Conservation (phyloP, 2,888 invertebrate species). For the Marronus borbonicus region DNA sequence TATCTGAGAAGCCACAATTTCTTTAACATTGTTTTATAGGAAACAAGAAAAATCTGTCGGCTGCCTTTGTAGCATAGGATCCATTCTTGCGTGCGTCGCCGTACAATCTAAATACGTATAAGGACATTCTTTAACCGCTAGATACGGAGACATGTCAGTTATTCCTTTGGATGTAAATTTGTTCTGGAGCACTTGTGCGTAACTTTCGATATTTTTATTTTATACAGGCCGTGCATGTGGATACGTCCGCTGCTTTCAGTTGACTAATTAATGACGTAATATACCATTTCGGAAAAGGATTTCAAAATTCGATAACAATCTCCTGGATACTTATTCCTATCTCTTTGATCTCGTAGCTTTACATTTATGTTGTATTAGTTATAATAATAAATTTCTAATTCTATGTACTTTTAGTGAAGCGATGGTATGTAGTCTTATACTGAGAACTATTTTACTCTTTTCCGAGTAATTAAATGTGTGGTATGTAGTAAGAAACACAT, state of each 20-base stretch:
- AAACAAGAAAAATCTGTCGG: slow-evolving; percentile 68
- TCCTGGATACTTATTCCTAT: slow-evolving; percentile 15
- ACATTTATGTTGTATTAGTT: background rate
- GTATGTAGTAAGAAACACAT: background rate
- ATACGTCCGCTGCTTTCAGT: slow-evolving; percentile 35
- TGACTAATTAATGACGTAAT: slow-evolving; percentile 41
- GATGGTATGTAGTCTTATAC: background rate
- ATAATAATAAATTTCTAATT: slow-evolving; percentile 9
- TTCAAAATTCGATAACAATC: slow-evolving; percentile 39
- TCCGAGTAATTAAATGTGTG: background rate
- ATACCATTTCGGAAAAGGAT: slow-evolving; percentile 17
- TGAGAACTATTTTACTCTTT: background rate
- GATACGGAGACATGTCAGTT: slow-evolving; percentile 70
- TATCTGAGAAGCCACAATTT: slow-evolving; percentile 64
- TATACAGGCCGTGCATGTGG: slow-evolving; percentile 21
- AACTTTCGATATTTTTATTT: slow-evolving; percentile 58
- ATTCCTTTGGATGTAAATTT: slow-evolving; percentile 71
- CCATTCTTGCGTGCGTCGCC: slow-evolving; percentile 68
- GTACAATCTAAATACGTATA: slow-evolving; percentile 69
- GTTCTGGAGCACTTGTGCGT: slow-evolving; percentile 67
- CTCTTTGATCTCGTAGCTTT: background rate
- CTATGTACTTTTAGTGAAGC: background rate
- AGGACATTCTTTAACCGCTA: slow-evolving; percentile 69
- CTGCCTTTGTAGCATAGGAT: slow-evolving; percentile 68
- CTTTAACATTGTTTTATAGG: slow-evolving; percentile 69